A percentile compares a stretch with the other conserved stretches of the same genome.
phyloP scores from a whole-genome alignment of 92 coral and sea anemone species.

The Virgularia gustaviana region DNA sequence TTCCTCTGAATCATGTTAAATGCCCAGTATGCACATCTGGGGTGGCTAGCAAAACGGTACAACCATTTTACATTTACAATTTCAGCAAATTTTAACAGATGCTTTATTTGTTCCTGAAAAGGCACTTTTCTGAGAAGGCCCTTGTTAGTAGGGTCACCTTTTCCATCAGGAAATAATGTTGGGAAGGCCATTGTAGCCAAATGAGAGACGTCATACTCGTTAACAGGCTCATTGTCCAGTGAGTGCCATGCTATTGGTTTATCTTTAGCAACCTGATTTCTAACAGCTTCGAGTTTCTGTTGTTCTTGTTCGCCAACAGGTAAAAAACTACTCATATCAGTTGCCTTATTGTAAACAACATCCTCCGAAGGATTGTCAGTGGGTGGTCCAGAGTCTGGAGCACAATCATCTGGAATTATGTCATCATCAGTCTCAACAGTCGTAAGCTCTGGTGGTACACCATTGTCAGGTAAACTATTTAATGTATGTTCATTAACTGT shows the following conservation, averaged over 20 bases:
- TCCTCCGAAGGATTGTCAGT: conserved; percentile 51
- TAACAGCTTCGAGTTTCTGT: conserved; percentile 60
- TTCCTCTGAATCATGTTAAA: conserved; percentile 54
- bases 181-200: conserved; percentile 67
- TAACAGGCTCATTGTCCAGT: conserved; percentile 53
- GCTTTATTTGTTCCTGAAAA: conserved; percentile 41
- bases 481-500: too few relatives aligned
- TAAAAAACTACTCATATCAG: conserved; percentile 64
- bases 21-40: conserved; percentile 56
- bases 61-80: conserved; percentile 28
- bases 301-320: conserved; percentile 63
- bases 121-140: conserved; percentile 46
- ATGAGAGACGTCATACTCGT: conserved; percentile 39
- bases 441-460: too few relatives aligned
- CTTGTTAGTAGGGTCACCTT: conserved; percentile 61
- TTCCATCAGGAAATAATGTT: conserved; percentile 55
- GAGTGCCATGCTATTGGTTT: conserved; percentile 59
- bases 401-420: conserved; percentile 32
- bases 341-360: conserved; percentile 52
- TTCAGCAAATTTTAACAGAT: conserved; percentile 57
- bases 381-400: conserved; percentile 42
- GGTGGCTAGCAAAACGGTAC: conserved; percentile 58
- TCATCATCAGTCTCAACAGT: conserved; percentile 44
- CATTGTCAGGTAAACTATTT: too few relatives aligned
- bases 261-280: conserved; percentile 50